These are phyloP conservation scores for Leucoma salicis DNA, from an alignment of 2,888 invertebrate species.

Conservation along the genomic window DNA sequence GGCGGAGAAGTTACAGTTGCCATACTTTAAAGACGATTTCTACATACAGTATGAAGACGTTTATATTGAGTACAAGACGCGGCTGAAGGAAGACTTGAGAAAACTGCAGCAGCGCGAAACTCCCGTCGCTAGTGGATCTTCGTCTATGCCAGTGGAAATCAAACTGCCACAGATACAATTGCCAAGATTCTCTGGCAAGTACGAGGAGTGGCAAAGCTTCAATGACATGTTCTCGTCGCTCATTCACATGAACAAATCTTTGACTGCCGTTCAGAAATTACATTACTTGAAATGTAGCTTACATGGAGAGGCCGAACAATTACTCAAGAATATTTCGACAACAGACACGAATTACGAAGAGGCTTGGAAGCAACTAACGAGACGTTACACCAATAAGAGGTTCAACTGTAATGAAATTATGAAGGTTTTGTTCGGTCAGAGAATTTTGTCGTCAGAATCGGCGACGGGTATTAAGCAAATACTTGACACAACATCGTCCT, in stretches of 20 bases:
- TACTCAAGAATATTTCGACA: conserved; percentile 1
- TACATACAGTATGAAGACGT: too few species aligned
- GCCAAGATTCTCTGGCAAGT: not conserved
- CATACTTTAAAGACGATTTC: too few species aligned
- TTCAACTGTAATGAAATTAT: conserved; percentile 10
- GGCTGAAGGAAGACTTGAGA: too few species aligned
- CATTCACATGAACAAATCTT: not conserved
- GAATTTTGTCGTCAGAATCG: conserved; percentile 2
- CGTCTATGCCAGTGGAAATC: too few species aligned
- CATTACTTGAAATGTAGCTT: not conserved
- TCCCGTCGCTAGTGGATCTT: too few species aligned
- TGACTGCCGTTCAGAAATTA: not conserved
- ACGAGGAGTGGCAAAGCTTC: conserved; percentile 1
- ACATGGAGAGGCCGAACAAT: not conserved
- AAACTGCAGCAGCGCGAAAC: too few species aligned
- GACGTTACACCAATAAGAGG: conserved; percentile 12
- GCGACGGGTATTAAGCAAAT: conserved; percentile 8
- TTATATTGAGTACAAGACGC: too few species aligned
- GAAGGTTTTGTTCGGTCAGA: conserved; percentile 8
- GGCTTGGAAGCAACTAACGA: conserved; percentile 9
- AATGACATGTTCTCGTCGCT: not conserved
- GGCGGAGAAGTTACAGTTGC: too few species aligned
- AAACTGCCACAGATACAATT: not conserved
- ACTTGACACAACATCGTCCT: conserved; percentile 10
- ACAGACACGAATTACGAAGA: conserved; percentile 8